Base-by-base conservation (phyloP, 1,140 invertebrate genomes). In the Cydia amplana region DNA sequence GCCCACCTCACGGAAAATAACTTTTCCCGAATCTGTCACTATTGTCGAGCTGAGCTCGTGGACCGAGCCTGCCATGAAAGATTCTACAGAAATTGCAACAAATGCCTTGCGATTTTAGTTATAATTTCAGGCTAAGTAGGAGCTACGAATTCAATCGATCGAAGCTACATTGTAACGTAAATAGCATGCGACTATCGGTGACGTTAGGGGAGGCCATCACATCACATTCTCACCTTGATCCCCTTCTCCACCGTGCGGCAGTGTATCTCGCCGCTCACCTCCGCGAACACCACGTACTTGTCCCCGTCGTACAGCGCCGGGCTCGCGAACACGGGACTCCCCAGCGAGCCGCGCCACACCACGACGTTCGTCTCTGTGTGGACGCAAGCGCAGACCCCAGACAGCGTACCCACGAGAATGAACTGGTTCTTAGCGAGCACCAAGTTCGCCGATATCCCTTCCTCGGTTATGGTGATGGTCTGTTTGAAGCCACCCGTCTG, bases 261-360 rank as follows among this genome's bases (percentile, higher is more conserved):
- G 79, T 90, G 88, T 51, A 96, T 78, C 74, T 86, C 85, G 32
- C 95, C 94, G 81, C 93, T 92, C 28, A 96, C 95, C 79, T 92
- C 92, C 49, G 93, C 93, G 78, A 93, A 94, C 77, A 95, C 90
- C 65, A 95, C 87, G 49, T 92, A 91, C 70, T 92, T 83, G 49
- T 91, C 92, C 23, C 83, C 85, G 23, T 93, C 83, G 28, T 93
- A 91, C n/a, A 93, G 85, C 32, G 84, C 84, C 1, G 95, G 95
- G 28, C 94, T 94, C 4, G 95, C 94, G 87, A 97, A 96, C 74
- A 96, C 87, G 5, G 96, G 95, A 80, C 94, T 94, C 40, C 81
- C 75, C 2, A 95, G 80, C 75, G 92, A 87, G 51, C 86, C 84
- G 36, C 88, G 92, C 95, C 95, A 96, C 63, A 82, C 77, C 1